These are phyloP conservation scores for Blomia tropicalis DNA, from an alignment of 2,888 invertebrate genomes.

Conservation along the genomic window DNA sequence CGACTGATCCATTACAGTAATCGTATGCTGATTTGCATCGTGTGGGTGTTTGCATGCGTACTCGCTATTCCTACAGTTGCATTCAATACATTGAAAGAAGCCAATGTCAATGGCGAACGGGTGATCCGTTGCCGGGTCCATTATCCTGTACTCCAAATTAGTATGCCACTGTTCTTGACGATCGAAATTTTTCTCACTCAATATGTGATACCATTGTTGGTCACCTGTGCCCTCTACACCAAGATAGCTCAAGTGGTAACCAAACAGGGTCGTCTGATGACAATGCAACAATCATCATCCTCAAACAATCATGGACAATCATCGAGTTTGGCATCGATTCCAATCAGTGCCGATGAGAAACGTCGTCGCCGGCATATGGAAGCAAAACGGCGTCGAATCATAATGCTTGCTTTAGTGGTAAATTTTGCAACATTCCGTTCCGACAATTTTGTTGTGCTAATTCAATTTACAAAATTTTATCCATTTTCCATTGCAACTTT, in stretches of 20 bases:
- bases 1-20: not conserved
- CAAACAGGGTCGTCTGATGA: constrained; percentile 34
- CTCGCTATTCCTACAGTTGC: constrained; percentile 20
- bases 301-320: no score
- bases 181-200: constrained; percentile 35
- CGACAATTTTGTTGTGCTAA: no score
- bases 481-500: no score
- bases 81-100: constrained; percentile 7
- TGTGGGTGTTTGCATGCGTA: constrained; percentile 24
- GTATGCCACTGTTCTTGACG: constrained; percentile 18
- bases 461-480: no score
- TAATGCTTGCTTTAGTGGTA: constrained; percentile 39
- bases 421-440: no score
- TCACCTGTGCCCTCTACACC: constrained; percentile 37
- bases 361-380: constrained; percentile 35
- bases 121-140: constrained; percentile 6
- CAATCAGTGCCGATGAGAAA: constrained; percentile 33
- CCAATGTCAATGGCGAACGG: not conserved
- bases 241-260: constrained; percentile 35
- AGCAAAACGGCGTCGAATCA: constrained; percentile 38
- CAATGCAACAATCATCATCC: no score
- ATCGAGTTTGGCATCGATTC: constrained; percentile 32
- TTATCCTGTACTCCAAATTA: not conserved
- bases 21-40: constrained; percentile 31
- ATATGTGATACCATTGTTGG: constrained; percentile 36